Percentiles rank a stretch among this genome's conserved stretches.
These are phyloP conservation scores for Apotomis betuletana DNA, from an alignment of 2,888 invertebrate genomes.

Conservation along the genomic window DNA sequence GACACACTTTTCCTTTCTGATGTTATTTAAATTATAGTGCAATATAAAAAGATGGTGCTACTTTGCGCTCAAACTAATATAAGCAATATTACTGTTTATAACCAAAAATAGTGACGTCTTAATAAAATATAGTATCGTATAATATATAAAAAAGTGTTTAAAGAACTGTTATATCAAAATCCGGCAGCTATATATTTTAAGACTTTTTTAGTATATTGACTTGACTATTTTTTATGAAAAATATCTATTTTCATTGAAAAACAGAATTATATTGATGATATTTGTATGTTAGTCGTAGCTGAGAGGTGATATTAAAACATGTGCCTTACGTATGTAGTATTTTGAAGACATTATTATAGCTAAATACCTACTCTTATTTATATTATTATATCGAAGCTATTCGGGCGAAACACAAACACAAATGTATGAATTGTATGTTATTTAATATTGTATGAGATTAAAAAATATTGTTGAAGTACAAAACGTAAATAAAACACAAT, in stretches of 20 bases:
- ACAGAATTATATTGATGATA: neutral
- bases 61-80: conserved; percentile 19
- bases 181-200: conserved; percentile 8
- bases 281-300: neutral
- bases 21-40: neutral
- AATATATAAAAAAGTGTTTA: no score
- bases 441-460: conserved; percentile 79
- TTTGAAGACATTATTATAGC: conserved; percentile 19
- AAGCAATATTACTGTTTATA: conserved; percentile 3
- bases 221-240: neutral
- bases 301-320: conserved; percentile 22
- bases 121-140: no score
- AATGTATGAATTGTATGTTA: conserved; percentile 67
- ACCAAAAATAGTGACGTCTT: no score
- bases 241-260: neutral
- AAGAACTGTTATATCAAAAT: no score
- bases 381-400: conserved; percentile 42
- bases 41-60: conserved; percentile 17
- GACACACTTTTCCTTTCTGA: no score
- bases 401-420: conserved; percentile 58
- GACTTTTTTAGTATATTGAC: neutral
- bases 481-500: conserved; percentile 73
- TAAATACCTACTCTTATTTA: conserved; percentile 14
- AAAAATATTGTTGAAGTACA: conserved; percentile 75
- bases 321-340: conserved; percentile 18